Conservation (phyloP, 1,140 invertebrate species). For the Bathynomus jamesi region DNA sequence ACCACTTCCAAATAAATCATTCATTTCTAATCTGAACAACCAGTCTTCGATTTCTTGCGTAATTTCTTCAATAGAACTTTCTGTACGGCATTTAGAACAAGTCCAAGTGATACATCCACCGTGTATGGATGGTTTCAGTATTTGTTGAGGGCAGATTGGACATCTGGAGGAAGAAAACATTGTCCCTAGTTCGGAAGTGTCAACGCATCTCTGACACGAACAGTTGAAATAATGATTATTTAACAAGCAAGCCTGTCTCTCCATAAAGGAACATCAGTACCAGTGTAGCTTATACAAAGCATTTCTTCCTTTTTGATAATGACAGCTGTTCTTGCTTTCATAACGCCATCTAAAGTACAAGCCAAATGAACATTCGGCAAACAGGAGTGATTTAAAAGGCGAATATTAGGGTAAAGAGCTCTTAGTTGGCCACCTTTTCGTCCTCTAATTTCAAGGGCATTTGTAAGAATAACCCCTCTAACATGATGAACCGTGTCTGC, state of each 20-base stretch:
- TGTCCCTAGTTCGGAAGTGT: slow-evolving; percentile 29
- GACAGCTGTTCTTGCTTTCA: slow-evolving; percentile 43
- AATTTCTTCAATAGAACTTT: slow-evolving; percentile 52
- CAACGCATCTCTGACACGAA: slow-evolving; percentile 23
- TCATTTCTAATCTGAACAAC: slow-evolving; percentile 16
- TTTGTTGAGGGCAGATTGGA: slow-evolving; percentile 12
- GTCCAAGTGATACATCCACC: slow-evolving; percentile 53
- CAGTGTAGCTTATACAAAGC: slow-evolving; percentile 26
- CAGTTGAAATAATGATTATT: slow-evolving; percentile 28
- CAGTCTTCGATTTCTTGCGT: slow-evolving; percentile 50
- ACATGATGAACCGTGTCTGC: slow-evolving; percentile 19
- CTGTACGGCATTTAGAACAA: slow-evolving; percentile 54
- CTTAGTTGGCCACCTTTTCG: slow-evolving; percentile 2
- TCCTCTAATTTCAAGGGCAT: slow-evolving; percentile 22
- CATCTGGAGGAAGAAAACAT: slow-evolving; percentile 29
- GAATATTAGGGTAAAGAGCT: slow-evolving; percentile 58
- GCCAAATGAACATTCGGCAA: slow-evolving; percentile 68
- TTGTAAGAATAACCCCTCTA: slow-evolving; percentile 20
- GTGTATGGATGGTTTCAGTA: slow-evolving; percentile 51
- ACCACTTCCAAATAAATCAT: slow-evolving; percentile 11
- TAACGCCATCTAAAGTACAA: slow-evolving; percentile 58
- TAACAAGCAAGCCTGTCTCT: slow-evolving; percentile 14
- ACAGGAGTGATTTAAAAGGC: slow-evolving; percentile 69
- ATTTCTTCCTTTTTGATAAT: slow-evolving; percentile 16
- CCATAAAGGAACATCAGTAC: slow-evolving; percentile 24